Conservation (phyloP, 2,888 invertebrate species). For the Leptinotarsa juncta region DNA sequence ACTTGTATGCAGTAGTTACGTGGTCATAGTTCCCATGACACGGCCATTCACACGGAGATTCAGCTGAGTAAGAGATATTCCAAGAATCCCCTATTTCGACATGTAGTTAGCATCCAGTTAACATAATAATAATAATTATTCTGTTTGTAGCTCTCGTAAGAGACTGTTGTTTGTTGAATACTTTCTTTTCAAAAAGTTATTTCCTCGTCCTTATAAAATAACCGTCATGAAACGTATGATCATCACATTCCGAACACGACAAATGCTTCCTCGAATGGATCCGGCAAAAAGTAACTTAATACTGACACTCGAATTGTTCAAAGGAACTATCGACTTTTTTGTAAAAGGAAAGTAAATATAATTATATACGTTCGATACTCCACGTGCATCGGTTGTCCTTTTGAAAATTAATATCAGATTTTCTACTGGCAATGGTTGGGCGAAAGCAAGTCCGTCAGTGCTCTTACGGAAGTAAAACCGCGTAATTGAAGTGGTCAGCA, state of each 20-base stretch:
- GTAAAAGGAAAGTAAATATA: slow-evolving; percentile 9
- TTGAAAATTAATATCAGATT: slow-evolving; percentile 25
- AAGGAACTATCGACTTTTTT: slow-evolving; percentile 5
- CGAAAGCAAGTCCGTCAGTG: background rate
- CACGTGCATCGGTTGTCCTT: slow-evolving; percentile 5
- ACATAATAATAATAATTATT: too few species aligned
- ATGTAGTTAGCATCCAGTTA: too few species aligned
- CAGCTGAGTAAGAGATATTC: too few species aligned
- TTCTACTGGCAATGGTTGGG: slow-evolving; percentile 10
- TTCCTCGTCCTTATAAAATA: too few species aligned
- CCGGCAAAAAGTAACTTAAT: slow-evolving; percentile 6
- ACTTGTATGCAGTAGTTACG: too few species aligned
- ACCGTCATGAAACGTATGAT: too few species aligned
- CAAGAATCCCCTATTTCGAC: too few species aligned
- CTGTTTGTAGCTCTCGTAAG: too few species aligned
- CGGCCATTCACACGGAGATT: too few species aligned
- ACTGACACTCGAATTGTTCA: slow-evolving; percentile 10
- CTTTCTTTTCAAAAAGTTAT: too few species aligned
- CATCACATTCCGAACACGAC: background rate
- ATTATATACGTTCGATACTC: slow-evolving; percentile 14
- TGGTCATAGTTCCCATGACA: too few species aligned
- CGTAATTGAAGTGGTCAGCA: slow-evolving; percentile 7
- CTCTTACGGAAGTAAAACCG: background rate
- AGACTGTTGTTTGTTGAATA: too few species aligned
- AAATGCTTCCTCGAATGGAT: background rate